phyloP scores from a whole-genome alignment of 2,113 vertebrate species.

The Dasypus novemcinctus region DNA sequence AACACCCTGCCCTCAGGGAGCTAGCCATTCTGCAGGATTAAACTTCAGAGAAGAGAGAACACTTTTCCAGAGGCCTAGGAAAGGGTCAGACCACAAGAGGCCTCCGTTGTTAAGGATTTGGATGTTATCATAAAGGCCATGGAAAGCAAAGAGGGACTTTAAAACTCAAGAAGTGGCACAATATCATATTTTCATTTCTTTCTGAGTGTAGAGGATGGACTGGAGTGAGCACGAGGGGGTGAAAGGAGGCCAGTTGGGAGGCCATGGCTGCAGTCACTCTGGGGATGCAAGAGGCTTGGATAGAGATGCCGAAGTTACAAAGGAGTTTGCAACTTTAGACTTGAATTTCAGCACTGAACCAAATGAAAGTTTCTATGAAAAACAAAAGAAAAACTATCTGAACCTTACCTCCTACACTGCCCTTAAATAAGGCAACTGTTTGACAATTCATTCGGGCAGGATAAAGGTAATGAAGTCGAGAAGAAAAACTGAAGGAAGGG shows the following conservation, averaged over 20 bases:
- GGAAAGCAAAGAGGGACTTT: background rate
- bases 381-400: background rate
- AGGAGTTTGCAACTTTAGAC: background rate
- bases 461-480: slow-evolving; percentile 49
- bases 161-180: background rate
- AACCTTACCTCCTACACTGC: background rate
- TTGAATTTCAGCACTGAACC: background rate
- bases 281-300: background rate
- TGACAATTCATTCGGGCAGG: slow-evolving; percentile 1
- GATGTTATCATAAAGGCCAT: background rate
- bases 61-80: background rate
- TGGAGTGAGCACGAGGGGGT: background rate
- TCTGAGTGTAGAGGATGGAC: background rate
- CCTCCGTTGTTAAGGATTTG: background rate
- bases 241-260: background rate
- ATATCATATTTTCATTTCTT: background rate
- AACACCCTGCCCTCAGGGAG: background rate
- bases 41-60: background rate
- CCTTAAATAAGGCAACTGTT: background rate
- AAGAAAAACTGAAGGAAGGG: background rate
- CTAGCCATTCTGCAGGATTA: background rate
- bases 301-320: background rate
- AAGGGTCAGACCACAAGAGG: no score
- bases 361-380: background rate
- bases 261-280: background rate